Evolutionary conservation across 2,888 invertebrate species (phyloP).

Genomic region (Cactoblastis cactorum): DNA sequence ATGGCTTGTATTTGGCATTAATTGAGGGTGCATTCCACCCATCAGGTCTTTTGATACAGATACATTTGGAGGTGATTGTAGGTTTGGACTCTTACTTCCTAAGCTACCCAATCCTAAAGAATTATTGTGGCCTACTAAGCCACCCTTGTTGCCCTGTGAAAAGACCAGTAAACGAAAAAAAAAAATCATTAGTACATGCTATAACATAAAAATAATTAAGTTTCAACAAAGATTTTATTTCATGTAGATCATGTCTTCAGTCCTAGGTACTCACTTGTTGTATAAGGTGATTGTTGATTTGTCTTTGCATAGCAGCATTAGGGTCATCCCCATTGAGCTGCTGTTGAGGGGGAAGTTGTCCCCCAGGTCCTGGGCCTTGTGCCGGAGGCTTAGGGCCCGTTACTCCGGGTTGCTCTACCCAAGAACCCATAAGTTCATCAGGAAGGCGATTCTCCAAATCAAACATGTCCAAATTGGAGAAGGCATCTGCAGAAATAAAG

Average conservation of each 20-base stretch:
- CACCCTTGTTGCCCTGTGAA: constrained; percentile 84
- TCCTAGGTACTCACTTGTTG: constrained; percentile 80
- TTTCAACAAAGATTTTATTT: neutral
- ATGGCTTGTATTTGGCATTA: constrained; percentile 87
- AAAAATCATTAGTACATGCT: constrained; percentile 52
- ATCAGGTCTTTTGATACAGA: constrained; percentile 90
- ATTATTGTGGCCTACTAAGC: constrained; percentile 85
- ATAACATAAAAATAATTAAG: neutral
- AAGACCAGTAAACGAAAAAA: constrained; percentile 65
- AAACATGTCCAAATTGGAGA: constrained; percentile 91
- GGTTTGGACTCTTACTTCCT: constrained; percentile 90
- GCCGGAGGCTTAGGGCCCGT: constrained; percentile 87
- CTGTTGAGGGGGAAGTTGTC: constrained; percentile 71
- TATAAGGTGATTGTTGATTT: constrained; percentile 83
- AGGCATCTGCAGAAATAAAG: constrained; percentile 82
- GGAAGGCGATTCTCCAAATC: constrained; percentile 95
- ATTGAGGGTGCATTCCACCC: constrained; percentile 84
- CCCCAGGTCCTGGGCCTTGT: constrained; percentile 90
- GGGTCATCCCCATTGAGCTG: constrained; percentile 86
- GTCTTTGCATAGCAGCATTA: constrained; percentile 78
- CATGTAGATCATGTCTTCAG: constrained; percentile 26
- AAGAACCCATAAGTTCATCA: constrained; percentile 91
- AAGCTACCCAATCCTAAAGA: constrained; percentile 86
- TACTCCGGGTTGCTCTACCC: constrained; percentile 84
- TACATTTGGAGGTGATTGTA: constrained; percentile 92